Conservation (phyloP, 1,140 invertebrate species). For the Zophobas atratus region DNA sequence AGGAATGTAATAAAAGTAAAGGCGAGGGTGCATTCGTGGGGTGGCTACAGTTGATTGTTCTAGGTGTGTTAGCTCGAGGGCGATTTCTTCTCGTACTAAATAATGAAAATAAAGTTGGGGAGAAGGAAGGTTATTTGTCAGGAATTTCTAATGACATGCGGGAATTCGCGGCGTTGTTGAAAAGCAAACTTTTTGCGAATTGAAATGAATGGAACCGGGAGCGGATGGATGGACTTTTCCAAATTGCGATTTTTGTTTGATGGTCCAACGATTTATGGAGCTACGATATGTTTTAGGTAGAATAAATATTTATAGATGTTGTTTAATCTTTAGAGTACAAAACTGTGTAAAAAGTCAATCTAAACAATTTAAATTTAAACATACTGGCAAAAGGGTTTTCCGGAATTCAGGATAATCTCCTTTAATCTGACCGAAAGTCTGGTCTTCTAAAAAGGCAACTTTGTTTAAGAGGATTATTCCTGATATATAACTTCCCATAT, state of each 20-base stretch:
- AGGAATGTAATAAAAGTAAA: conserved; percentile 62
- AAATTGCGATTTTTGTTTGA: conserved; percentile 8
- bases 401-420: conserved; percentile 55
- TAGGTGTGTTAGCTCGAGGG: conserved; percentile 51
- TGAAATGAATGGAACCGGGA: conserved; percentile 7
- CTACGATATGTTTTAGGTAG: background rate
- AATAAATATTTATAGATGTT: conserved; percentile 27
- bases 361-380: conserved; percentile 55
- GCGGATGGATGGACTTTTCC: background rate
- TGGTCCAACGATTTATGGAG: background rate
- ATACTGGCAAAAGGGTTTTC: conserved; percentile 53
- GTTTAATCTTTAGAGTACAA: conserved; percentile 32
- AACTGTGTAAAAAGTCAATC: conserved; percentile 43
- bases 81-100: conserved; percentile 53
- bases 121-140: conserved; percentile 53
- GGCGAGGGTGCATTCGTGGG: conserved; percentile 51
- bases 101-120: conserved; percentile 59
- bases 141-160: conserved; percentile 54
- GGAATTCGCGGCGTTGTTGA: conserved; percentile 42
- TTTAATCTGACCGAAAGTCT: conserved; percentile 60
- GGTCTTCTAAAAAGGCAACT: conserved; percentile 60
- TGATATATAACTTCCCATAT: conserved; percentile 60
- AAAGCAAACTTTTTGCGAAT: conserved; percentile 38
- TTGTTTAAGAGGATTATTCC: conserved; percentile 61
- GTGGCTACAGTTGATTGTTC: conserved; percentile 56